phyloP scores from a whole-genome alignment of 1,140 invertebrate species.

The Cyclargus thomasi region DNA sequence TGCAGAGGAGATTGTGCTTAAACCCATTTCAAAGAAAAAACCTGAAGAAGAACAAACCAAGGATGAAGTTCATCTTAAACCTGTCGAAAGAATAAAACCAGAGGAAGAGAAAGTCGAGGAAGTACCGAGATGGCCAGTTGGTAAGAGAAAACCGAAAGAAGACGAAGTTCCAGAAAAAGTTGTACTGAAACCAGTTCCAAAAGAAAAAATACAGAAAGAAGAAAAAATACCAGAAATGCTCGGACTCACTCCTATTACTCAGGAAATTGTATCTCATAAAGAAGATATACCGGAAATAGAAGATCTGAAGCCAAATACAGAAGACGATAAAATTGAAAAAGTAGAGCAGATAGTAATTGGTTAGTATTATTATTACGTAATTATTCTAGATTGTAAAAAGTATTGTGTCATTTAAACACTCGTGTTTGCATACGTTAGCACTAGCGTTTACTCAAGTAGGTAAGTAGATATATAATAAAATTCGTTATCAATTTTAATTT shows the following conservation, averaged over 20 bases:
- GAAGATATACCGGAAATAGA: conserved; percentile 45
- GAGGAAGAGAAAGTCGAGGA: conserved; percentile 25
- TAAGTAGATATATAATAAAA: too few relatives aligned
- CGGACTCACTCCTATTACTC: conserved; percentile 20
- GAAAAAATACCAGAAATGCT: conserved; percentile 31
- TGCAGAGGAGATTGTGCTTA: conserved; percentile 9
- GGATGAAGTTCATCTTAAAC: conserved; percentile 34
- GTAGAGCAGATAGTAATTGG: neutral
- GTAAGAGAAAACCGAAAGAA: conserved; percentile 30
- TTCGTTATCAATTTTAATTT: too few relatives aligned
- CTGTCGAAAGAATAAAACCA: neutral
- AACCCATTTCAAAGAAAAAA: neutral
- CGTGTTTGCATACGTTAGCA: too few relatives aligned
- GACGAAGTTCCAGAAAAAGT: conserved; percentile 31
- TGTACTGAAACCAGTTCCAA: conserved; percentile 28
- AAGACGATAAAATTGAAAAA: conserved; percentile 29
- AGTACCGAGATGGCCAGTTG: conserved; percentile 17
- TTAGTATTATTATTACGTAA: neutral
- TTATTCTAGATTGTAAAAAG: too few relatives aligned
- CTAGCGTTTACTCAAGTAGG: too few relatives aligned
- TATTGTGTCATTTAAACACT: too few relatives aligned
- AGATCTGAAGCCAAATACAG: conserved; percentile 36
- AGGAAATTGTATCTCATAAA: conserved; percentile 12
- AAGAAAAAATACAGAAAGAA: conserved; percentile 24
- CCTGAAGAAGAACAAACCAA: conserved; percentile 25